Evolutionary conservation across 2,888 invertebrate genomes (phyloP).

Genomic region (Piscicola geometra): DNA sequence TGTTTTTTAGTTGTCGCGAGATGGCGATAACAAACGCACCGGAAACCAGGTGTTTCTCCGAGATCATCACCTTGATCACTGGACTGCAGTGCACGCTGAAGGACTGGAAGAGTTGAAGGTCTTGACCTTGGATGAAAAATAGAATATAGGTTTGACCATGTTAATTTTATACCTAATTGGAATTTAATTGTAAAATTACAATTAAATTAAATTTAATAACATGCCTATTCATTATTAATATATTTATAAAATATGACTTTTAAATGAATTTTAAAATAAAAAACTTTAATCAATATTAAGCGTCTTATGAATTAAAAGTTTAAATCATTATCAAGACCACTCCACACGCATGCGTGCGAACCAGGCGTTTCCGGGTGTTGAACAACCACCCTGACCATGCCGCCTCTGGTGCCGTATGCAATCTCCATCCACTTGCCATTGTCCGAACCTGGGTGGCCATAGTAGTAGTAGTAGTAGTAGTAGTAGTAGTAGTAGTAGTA

Average conservation of each 20-base stretch:
- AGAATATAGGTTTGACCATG: no score
- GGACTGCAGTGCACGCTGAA: conserved; percentile 94
- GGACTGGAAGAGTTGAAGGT: conserved; percentile 94
- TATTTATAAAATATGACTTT: no score
- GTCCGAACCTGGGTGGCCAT: conserved; percentile 69
- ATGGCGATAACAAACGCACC: conserved; percentile 35
- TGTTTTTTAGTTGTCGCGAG: no score
- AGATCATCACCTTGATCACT: conserved; percentile 61
- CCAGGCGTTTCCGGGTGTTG: conserved; percentile 98
- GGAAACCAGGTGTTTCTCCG: conserved; percentile 46
- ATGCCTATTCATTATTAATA: no score
- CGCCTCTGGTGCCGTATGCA: conserved; percentile 90
- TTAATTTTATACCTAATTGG: no score
- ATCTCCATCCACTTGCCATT: conserved; percentile 99
- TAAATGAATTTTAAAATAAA: no score
- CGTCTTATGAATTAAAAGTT: no score
- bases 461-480: neutral
- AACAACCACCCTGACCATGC: conserved; percentile 91
- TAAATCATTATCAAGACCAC: neutral
- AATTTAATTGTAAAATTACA: no score
- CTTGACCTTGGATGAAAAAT: no score
- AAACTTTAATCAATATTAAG: no score
- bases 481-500: no score
- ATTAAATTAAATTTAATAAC: no score
- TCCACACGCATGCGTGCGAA: neutral